phyloP scores from a whole-genome alignment of 2,797 vertebrate genomes.

The Sebastes goodei region DNA sequence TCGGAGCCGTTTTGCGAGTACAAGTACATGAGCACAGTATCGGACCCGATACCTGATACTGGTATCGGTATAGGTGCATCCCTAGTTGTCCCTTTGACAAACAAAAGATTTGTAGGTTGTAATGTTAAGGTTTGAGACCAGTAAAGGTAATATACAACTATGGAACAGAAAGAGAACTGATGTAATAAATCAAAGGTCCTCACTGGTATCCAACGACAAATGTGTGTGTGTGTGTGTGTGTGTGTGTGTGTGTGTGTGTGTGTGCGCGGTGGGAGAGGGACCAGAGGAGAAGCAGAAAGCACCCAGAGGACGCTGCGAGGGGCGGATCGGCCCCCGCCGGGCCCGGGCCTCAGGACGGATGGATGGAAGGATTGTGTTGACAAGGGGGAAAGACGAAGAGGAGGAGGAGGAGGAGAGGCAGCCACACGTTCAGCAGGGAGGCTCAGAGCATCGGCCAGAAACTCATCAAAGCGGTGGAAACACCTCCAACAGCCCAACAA shows the following conservation, averaged over 20 bases:
- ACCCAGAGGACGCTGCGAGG: constrained; percentile 78
- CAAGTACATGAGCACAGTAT: too few relatives aligned
- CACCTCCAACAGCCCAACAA: constrained; percentile 76
- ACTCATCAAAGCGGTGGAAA: constrained; percentile 78
- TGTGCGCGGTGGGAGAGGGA: constrained; percentile 6
- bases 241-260: not conserved
- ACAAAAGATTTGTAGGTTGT: not conserved
- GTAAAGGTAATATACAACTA: not conserved
- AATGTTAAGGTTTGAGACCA: not conserved
- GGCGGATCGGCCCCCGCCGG: constrained; percentile 71
- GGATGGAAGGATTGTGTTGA: constrained; percentile 79
- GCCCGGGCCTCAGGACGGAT: constrained; percentile 67
- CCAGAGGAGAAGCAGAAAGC: constrained; percentile 63
- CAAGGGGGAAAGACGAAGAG: constrained; percentile 76
- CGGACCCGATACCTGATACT: too few relatives aligned
- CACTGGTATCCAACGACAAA: constrained; percentile 30
- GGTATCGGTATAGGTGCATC: too few relatives aligned
- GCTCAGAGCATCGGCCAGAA: constrained; percentile 73
- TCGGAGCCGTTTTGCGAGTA: too few relatives aligned
- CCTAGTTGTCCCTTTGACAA: not conserved
- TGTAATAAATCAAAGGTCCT: constrained; percentile 56
- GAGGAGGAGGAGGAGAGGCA: constrained; percentile 67
- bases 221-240: not conserved
- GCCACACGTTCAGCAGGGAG: constrained; percentile 80
- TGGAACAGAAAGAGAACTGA: not conserved